Evolutionary conservation across 2,113 vertebrate species (phyloP), one percentile per base, ranked within the genome.

Genomic region (Monarcha castaneiventris): DNA sequence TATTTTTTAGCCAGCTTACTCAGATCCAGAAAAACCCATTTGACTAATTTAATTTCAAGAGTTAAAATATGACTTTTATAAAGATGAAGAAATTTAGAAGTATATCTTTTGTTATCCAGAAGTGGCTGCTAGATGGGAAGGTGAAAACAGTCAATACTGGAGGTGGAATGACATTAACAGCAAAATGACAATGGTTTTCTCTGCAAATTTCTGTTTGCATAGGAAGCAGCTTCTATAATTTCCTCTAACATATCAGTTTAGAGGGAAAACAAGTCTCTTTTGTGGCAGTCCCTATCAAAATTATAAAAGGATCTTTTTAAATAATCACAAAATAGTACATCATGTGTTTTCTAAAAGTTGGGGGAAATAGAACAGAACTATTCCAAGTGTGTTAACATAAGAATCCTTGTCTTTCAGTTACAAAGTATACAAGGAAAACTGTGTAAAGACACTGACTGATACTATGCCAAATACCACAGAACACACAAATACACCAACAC

Each of bases 351-450:
- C 73, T 75, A 85, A 27, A 85, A 59, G 46, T 56, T 79, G 51
- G 19, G 64, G 22, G 43, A 97, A 92, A 93, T 10, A 20, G 32
- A 85, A 75, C 16, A 54, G 71, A 84, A 80, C 49, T 87, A 59
- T 86, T 96, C 43, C 58, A 82, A 73, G 41, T 17, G 43, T 44
- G 62, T 72, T 76, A 93, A 67, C 35, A 25, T 26, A 91, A 89
- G 73, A 95, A 89, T 80, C 59, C 44, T 74, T 71, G 62, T 85
- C 67, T 89, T 92, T 87, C 85, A 83, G 48, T 35, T 88, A 71
- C 54, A 87, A 75, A 72, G 85, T 7, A 6, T 41, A 85, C 35
- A 84, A 49, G 4, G 9, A 82, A 87, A 84, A 87, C 37, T 41
- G n/a, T 67, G 39, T 84, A 52, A 93, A 95, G 59, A 61, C 52